Percentiles rank a stretch among this genome's conserved stretches.
Evolutionary conservation across 2,797 vertebrate genomes (phyloP).

Genomic region (Anabas testudineus): DNA sequence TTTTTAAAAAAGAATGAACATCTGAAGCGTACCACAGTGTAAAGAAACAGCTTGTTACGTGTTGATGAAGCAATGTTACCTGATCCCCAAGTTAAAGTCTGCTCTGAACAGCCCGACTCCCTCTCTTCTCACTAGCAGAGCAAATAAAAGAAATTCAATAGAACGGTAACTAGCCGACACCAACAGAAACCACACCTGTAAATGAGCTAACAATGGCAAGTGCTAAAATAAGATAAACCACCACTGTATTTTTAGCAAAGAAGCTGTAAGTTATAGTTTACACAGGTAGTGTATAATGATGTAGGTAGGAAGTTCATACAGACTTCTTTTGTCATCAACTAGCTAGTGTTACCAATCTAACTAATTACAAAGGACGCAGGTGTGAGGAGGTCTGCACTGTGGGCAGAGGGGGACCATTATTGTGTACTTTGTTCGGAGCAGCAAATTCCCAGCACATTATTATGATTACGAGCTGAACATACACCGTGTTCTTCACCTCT

Average conservation of each 20-base stretch:
- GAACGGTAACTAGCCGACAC: constrained; percentile 28
- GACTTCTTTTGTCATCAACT: constrained; percentile 40
- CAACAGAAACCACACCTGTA: constrained; percentile 53
- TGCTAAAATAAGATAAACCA: constrained; percentile 52
- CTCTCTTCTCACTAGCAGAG: not conserved
- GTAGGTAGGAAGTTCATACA: constrained; percentile 34
- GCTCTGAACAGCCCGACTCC: not conserved
- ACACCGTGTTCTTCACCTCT: constrained; percentile 39
- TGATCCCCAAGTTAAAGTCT: not conserved
- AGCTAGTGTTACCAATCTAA: constrained; percentile 20
- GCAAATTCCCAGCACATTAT: constrained; percentile 34
- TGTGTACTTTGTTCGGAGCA: not conserved
- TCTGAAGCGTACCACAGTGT: no score
- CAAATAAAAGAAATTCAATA: constrained; percentile 38
- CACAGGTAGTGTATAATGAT: constrained; percentile 58
- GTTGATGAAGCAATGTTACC: not conserved
- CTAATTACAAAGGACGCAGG: constrained; percentile 39
- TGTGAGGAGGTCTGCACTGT: constrained; percentile 25
- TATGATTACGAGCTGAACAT: constrained; percentile 40
- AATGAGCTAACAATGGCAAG: constrained; percentile 51
- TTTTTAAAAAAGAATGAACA: no score
- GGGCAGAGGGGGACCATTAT: not conserved
- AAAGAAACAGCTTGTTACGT: not conserved
- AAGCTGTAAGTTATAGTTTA: constrained; percentile 43
- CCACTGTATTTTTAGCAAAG: constrained; percentile 54